Base-by-base conservation (phyloP, 2,888 invertebrate species). In the Drosophila parthenogenetica region DNA sequence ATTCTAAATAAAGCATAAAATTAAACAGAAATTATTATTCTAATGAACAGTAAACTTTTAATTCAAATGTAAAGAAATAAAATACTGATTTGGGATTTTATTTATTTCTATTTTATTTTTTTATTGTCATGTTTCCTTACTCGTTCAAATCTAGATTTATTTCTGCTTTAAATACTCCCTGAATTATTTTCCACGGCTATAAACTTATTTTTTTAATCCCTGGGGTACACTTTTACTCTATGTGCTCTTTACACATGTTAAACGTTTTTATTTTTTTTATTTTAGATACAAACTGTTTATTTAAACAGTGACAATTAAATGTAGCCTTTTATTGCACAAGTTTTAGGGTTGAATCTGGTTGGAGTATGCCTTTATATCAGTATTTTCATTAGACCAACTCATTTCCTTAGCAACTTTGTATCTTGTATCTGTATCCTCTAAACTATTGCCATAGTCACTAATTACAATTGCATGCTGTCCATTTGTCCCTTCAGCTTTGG, bases 381-480 rank as follows among this genome's bases (percentile, higher is more conserved):
- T n/a, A 13, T 61, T 74, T 65, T 62, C 69, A 74, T 71, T 61
- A 75, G 46, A 59, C 49, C 35, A 72, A 42, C 57, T 61, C 60
- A 75, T 75, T 63, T 71, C 63, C 76, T 40, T 63, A 39, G 59
- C 53, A 68, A 64, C 63, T 60, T 53, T 48, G 61, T 49, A 35
- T 64, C 22, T 29, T 37, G 45, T 46, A 45, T 37, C 42, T 59
- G 13, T 39, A 54, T 22, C 39, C 50, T 35, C 37, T 57, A 61
- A 72, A 69, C 73, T 73, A 59, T 64, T 75, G 59, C 73, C 64
- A 75, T 64, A 69, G 50, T 59, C 61, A 76, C 86, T 82, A 86
- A 82, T 82, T 82, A 85, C 83, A 82, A 69, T 73, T 76, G 83
- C 68, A 78, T 64, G 55, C 75, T 78, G 64, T 50, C 60, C 14